Conservation (phyloP, 1,140 invertebrate species). For the Anastrepha ludens region DNA sequence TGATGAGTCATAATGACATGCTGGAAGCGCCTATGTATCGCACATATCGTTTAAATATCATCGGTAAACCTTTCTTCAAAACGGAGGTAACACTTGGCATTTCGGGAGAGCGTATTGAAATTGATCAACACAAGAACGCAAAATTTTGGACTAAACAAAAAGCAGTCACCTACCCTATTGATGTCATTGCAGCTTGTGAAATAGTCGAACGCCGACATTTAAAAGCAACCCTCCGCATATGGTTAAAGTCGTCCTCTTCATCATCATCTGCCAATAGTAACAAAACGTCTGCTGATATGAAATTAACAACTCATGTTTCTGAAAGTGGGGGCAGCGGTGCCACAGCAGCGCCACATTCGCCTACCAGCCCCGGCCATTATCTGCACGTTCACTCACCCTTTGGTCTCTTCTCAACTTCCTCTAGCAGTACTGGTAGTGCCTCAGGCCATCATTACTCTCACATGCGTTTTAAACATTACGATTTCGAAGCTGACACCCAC, state of each 20-base stretch:
- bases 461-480: slow-evolving; percentile 84
- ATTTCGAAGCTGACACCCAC: slow-evolving; percentile 87
- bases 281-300: slow-evolving; percentile 57
- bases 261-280: slow-evolving; percentile 58
- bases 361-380: slow-evolving; percentile 65
- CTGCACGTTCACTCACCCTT: slow-evolving; percentile 58
- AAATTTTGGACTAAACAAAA: slow-evolving; percentile 82
- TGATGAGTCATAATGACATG: slow-evolving; percentile 82
- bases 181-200: slow-evolving; percentile 90
- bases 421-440: slow-evolving; percentile 67
- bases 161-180: slow-evolving; percentile 81
- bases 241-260: slow-evolving; percentile 68
- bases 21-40: slow-evolving; percentile 90
- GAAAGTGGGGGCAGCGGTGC: slow-evolving; percentile 59
- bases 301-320: slow-evolving; percentile 60
- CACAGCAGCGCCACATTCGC: slow-evolving; percentile 60
- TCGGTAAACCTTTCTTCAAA: slow-evolving; percentile 87
- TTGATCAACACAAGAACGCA: slow-evolving; percentile 84
- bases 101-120: slow-evolving; percentile 93
- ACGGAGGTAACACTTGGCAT: slow-evolving; percentile 90
- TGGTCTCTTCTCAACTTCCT: slow-evolving; percentile 61
- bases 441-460: slow-evolving; percentile 58
- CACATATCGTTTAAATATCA: slow-evolving; percentile 85
- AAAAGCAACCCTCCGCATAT: slow-evolving; percentile 76
- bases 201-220: slow-evolving; percentile 80